Percentiles rank a stretch among this genome's conserved stretches.
Evolutionary conservation across 1,140 invertebrate genomes (phyloP).

Genomic region (Polypedilum vanderplanki): DNA sequence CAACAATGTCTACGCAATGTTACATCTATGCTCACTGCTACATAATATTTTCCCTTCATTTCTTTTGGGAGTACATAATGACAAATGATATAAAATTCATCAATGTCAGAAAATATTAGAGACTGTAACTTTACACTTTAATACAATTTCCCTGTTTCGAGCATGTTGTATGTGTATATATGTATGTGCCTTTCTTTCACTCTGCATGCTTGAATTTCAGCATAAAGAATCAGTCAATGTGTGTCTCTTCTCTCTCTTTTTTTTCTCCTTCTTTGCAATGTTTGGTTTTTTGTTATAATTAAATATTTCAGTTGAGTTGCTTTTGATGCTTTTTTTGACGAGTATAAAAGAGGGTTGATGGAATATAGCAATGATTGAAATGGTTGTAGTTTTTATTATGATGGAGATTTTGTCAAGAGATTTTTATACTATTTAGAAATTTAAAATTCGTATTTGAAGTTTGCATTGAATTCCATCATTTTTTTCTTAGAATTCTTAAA

Average conservation of each 20-base stretch:
- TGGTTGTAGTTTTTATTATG: too few species aligned
- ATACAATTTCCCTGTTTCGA: slow-evolving; percentile 16
- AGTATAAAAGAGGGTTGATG: too few species aligned
- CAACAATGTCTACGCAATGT: slow-evolving; percentile 10
- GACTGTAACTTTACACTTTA: slow-evolving; percentile 27
- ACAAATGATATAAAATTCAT: slow-evolving; percentile 27
- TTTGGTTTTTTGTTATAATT: background rate
- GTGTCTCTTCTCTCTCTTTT: background rate
- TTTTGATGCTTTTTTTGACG: too few species aligned
- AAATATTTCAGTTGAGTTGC: background rate
- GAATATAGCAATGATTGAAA: too few species aligned
- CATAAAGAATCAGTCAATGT: background rate
- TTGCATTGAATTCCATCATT: too few species aligned
- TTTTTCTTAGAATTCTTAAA: too few species aligned
- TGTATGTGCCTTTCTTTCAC: background rate
- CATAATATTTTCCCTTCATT: slow-evolving; percentile 25
- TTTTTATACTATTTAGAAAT: too few species aligned
- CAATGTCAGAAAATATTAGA: slow-evolving; percentile 28
- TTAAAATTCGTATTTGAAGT: too few species aligned
- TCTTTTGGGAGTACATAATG: slow-evolving; percentile 26
- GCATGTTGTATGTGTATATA: background rate
- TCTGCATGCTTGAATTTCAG: slow-evolving; percentile 23
- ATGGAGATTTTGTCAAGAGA: too few species aligned
- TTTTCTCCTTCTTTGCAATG: background rate
- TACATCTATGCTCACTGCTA: slow-evolving; percentile 8